Conservation (phyloP, 2,888 invertebrate genomes). For the Mesorhabditis belari region DNA sequence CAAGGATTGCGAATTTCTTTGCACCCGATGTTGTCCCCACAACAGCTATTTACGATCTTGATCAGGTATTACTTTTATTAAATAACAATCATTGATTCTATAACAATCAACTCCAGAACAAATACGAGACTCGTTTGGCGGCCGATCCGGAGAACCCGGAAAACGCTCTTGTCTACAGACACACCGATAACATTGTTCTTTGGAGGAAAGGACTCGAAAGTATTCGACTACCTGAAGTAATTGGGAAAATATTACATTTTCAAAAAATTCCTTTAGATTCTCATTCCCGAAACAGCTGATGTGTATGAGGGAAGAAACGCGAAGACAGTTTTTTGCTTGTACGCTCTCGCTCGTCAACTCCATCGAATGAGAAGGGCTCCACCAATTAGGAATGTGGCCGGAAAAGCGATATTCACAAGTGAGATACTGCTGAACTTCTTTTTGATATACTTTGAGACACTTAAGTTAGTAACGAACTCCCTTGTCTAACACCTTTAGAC, state of each 20-base stretch:
- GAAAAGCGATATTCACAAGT: conserved; percentile 70
- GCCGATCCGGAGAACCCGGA: conserved; percentile 4
- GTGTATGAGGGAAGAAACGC: conserved; percentile 76
- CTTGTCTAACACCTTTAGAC: too few species aligned
- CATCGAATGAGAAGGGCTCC: conserved; percentile 61
- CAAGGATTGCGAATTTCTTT: conserved; percentile 55
- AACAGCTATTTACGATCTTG: conserved; percentile 69
- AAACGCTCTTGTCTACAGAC: conserved; percentile 64
- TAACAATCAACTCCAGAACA: neutral
- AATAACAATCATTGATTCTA: conserved; percentile 56
- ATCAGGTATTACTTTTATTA: conserved; percentile 56
- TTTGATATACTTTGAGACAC: too few species aligned
- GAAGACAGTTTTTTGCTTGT: conserved; percentile 73
- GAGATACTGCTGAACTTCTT: too few species aligned
- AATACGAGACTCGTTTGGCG: neutral
- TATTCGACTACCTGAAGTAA: conserved; percentile 67
- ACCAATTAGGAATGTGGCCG: conserved; percentile 68
- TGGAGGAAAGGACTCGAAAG: conserved; percentile 66
- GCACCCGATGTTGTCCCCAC: conserved; percentile 64
- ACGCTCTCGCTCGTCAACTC: conserved; percentile 63
- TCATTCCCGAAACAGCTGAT: conserved; percentile 75
- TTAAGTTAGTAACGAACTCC: too few species aligned
- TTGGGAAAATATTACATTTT: neutral
- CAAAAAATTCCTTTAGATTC: conserved; percentile 64
- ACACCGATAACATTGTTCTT: conserved; percentile 74